Evolutionary conservation across 2,113 vertebrate species (phyloP).

Genomic region (Otus sunia): DNA sequence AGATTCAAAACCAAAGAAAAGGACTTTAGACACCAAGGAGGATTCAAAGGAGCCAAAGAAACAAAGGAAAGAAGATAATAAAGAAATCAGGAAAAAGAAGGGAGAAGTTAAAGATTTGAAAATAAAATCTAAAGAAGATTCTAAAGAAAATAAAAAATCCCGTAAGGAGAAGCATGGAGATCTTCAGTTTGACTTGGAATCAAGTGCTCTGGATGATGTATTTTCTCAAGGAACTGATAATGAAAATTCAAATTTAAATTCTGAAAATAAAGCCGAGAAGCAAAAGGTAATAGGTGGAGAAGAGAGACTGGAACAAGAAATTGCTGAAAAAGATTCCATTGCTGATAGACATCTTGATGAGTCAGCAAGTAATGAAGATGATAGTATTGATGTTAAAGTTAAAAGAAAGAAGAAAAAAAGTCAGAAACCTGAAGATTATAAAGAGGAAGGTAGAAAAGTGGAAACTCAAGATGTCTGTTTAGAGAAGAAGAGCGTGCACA

Average conservation of each 20-base stretch:
- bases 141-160: slow-evolving; percentile 74
- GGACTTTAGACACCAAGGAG: slow-evolving; percentile 78
- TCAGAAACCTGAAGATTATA: slow-evolving; percentile 71
- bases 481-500: slow-evolving; percentile 77
- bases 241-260: slow-evolving; percentile 27
- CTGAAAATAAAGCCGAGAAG: slow-evolving; percentile 58
- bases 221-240: slow-evolving; percentile 31
- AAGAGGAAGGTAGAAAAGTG: slow-evolving; percentile 67
- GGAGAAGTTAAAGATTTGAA: slow-evolving; percentile 76
- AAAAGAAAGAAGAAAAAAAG: slow-evolving; percentile 82
- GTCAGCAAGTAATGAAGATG: slow-evolving; percentile 68
- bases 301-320: slow-evolving; percentile 37
- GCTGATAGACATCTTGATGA: slow-evolving; percentile 46
- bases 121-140: slow-evolving; percentile 76
- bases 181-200: slow-evolving; percentile 48
- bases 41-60: slow-evolving; percentile 86
- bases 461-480: slow-evolving; percentile 72
- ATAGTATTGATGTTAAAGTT: slow-evolving; percentile 40
- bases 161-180: slow-evolving; percentile 63
- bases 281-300: neutral
- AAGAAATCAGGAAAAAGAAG: slow-evolving; percentile 81
- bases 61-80: slow-evolving; percentile 85
- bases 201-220: neutral
- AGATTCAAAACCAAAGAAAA: slow-evolving; percentile 79
- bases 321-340: neutral